Base-by-base conservation (phyloP, 2,888 invertebrate genomes). In the Drosophila demipolita region DNA sequence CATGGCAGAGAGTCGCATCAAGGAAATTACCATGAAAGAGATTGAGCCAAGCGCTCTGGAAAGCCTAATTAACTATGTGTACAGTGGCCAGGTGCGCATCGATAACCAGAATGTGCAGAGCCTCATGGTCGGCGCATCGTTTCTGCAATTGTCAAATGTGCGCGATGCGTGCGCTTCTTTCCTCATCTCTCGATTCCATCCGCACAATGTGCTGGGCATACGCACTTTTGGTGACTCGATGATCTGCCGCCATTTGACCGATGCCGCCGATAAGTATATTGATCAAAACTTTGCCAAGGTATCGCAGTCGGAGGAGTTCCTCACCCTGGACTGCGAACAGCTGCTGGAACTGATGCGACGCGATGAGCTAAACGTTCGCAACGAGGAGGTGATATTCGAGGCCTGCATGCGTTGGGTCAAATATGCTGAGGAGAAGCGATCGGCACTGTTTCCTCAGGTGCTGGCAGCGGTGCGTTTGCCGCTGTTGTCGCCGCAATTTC, bases 131-230 rank as follows among this genome's bases (percentile, higher is more conserved):
- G 97, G 97, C 17, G 96, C 97, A 8, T 96, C 96, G 20, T 97
- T 96, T 92, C 94, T 98, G 42, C 97, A 97, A 87, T 93, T 98
- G 59, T 95, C 95, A 78, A 95, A 95, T 93, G 97, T 98, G 0
- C 95, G 96, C 75, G 96, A 97, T 90, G 97, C 97, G 1, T 98
- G 98, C 92, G 97, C 97, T 57, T 95, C 95, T 83, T 98, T 97
- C 92, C 93, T 98, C 65, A 95, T 96, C 80, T 95, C 95, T 89
- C 95, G 96, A 95, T 95, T 97, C 87, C 95, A 96, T 91, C 96
- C 96, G 0, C 95, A 96, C 86, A 97, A 97, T 93, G 97, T 97
- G 12, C 92, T 98, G 70, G 96, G 97, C 11, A 96, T 97, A 65
- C 94, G 96, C 32, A 94, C 95, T 61, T 97, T 97, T 93, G 97